Percentiles rank a stretch among this genome's conserved stretches.
phyloP scores from a whole-genome alignment of 2,113 vertebrate species.

The Onychostoma macrolepis region DNA sequence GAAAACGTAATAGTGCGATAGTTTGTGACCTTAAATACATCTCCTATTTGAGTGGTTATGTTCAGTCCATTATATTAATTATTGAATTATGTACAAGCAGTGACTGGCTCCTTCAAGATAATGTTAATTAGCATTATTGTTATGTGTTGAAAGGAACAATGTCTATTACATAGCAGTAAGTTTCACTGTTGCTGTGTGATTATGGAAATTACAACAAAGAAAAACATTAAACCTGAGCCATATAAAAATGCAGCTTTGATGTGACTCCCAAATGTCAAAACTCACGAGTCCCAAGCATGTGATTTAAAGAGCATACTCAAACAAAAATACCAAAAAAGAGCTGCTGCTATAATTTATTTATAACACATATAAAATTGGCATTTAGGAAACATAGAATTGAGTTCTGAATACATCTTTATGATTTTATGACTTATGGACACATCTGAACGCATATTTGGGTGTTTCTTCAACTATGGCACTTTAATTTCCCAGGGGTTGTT shows the following conservation, averaged over 20 bases:
- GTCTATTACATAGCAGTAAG: neutral
- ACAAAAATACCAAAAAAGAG: neutral
- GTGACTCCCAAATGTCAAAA: conserved; percentile 25
- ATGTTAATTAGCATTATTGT: conserved; percentile 17
- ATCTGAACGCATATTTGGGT: neutral
- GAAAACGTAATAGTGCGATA: neutral
- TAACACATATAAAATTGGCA: neutral
- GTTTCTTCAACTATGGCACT: neutral
- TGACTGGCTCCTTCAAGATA: conserved; percentile 17
- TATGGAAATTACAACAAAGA: conserved; percentile 19
- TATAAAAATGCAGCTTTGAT: conserved; percentile 23
- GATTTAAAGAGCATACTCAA: neutral
- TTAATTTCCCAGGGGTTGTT: neutral
- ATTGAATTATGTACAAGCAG: neutral
- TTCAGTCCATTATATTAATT: neutral
- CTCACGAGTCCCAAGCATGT: neutral
- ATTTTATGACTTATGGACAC: neutral
- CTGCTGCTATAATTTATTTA: neutral
- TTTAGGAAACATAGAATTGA: neutral
- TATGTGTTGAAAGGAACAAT: neutral
- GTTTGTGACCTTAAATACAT: neutral
- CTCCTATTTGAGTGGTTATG: neutral
- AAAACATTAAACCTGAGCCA: neutral
- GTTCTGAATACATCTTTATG: neutral
- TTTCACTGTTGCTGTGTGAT: conserved; percentile 9